Percentiles rank a stretch among this genome's conserved stretches.
phyloP scores from a whole-genome alignment of 2,797 vertebrate species.

The Ispidina lecontei region DNA sequence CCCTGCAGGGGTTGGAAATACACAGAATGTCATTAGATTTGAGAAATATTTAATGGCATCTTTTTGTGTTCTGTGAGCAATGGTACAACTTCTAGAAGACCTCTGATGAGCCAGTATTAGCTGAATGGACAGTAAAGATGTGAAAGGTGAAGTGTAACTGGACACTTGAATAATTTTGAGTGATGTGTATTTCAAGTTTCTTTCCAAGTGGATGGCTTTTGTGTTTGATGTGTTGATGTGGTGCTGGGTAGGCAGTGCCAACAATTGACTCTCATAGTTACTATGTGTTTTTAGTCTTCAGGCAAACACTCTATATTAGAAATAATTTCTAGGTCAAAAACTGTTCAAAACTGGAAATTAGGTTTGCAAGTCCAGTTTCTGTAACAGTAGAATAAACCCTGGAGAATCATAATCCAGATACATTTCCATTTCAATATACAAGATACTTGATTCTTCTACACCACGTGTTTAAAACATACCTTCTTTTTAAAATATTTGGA shows the following conservation, averaged over 20 bases:
- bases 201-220: background rate
- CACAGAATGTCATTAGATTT: background rate
- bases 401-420: background rate
- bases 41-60: background rate
- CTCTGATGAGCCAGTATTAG: background rate
- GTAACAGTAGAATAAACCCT: background rate
- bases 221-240: background rate
- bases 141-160: constrained; percentile 28
- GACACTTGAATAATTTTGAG: background rate
- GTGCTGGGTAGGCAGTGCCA: background rate
- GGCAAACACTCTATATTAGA: background rate
- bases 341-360: background rate
- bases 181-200: background rate
- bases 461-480: background rate
- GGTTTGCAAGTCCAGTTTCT: background rate
- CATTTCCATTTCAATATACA: background rate
- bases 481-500: background rate
- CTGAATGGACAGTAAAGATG: background rate
- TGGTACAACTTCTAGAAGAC: background rate
- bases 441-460: background rate
- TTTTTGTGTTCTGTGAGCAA: background rate
- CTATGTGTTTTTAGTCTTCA: background rate
- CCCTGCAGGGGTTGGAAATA: background rate
- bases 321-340: background rate
- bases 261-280: background rate